A percentile compares a stretch with the other conserved stretches of the same genome.
Evolutionary conservation across 2,797 vertebrate genomes (phyloP).

Genomic region (Phrynocephalus forsythii): DNA sequence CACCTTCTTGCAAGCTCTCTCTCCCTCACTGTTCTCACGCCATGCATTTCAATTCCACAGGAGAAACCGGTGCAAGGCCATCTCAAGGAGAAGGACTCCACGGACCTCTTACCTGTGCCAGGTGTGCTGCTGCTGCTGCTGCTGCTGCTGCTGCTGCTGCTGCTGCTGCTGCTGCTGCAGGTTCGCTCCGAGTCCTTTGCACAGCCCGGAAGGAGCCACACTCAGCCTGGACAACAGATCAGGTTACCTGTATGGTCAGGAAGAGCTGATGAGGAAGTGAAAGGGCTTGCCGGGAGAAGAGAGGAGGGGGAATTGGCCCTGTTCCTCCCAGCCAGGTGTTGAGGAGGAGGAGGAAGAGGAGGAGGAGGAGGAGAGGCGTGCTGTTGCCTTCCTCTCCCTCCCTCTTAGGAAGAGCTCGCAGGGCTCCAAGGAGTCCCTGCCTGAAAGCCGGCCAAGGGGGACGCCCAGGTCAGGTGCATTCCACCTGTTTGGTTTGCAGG

Average conservation of each 20-base stretch:
- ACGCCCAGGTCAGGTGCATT: neutral
- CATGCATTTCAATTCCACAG: neutral
- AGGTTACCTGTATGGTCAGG: neutral
- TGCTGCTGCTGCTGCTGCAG: neutral
- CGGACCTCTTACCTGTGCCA: constrained; percentile 43
- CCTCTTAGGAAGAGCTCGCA: neutral
- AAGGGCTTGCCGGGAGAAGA: neutral
- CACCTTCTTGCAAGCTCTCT: too few species aligned
- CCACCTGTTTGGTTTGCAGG: constrained; percentile 16
- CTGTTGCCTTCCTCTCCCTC: neutral
- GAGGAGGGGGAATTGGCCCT: accelerated
- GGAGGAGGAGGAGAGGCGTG: too few species aligned
- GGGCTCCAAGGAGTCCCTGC: neutral
- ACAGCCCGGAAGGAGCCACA: neutral
- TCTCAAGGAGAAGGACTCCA: neutral
- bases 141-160: too few species aligned
- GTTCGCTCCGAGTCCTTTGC: neutral
- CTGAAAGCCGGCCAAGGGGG: neutral
- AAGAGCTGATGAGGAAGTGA: constrained; percentile 18
- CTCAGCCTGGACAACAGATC: neutral
- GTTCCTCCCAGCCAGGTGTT: neutral
- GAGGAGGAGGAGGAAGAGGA: too few species aligned
- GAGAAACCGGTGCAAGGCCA: neutral
- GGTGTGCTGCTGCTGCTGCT: neutral
- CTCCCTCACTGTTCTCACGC: too few species aligned